Base-by-base conservation (phyloP, 2,113 vertebrate species). In the Pollachius pollachius region DNA sequence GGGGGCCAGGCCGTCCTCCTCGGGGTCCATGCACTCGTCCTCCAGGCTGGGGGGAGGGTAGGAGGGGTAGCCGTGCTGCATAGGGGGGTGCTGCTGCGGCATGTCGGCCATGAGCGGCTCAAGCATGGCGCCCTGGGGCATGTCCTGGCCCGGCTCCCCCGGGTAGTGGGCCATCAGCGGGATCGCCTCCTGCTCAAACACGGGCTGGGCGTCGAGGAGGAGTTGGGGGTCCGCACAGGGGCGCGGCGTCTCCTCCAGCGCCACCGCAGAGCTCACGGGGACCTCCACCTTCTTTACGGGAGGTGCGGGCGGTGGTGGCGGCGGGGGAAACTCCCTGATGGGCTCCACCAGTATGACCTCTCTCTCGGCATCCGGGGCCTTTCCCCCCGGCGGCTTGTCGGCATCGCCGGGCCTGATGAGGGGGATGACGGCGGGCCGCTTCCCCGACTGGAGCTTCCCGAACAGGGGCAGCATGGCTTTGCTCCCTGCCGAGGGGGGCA, bases 391-490 rank as follows among this genome's bases (percentile, higher is more conserved):
- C 9, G 89, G 92, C 5, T 87, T 90, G 37, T 94, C 94, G 0
- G 90, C 91, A 7, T 93, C 93, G 30, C 93, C 92, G 11, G 92
- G 80, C 54, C 94, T 90, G 41, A 92, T 90, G 9, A 92, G 90
- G 63, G 94, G 91, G 63, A 93, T 94, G 62, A 90, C 5, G 0
- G 80, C 86, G 0, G 91, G 90, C 81, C 96, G 98, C 71, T 95
- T 94, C 41, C 91, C 86, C 0, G 93, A 92, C 48, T 96, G 97
- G 9, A 99, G 77, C 23, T 99, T 99, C 60, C 98, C 98, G 72
- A 99, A 98, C 7, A 99, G 89, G 6, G 98, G 97, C 65, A 98
- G 90, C 82, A 96, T 92, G 0, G 94, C 91, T 89, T 98, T 98
- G 88, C 76, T 96, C 78, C 95, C 96, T 19, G 97, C 88, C 4